A percentile compares a stretch with the other conserved stretches of the same genome.
phyloP scores from a whole-genome alignment of 2,113 vertebrate species.

The Marcusenius ussheri region DNA sequence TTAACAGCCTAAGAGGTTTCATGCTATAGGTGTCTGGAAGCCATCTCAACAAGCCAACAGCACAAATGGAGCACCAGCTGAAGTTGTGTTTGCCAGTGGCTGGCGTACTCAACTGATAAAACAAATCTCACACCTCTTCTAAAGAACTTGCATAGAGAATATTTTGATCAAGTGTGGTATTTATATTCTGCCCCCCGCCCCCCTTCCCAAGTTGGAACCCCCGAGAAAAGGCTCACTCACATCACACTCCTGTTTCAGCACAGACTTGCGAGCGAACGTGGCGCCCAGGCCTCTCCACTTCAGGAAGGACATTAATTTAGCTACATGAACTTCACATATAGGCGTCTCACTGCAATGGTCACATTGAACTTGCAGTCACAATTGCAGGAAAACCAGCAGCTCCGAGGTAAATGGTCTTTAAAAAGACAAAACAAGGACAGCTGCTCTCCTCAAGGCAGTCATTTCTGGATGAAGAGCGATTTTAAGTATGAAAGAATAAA shows the following conservation, averaged over 20 bases:
- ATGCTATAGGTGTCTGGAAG: neutral
- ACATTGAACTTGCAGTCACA: neutral
- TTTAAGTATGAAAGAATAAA: neutral
- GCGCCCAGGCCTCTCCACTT: neutral
- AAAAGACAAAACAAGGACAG: neutral
- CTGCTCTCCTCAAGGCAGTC: neutral
- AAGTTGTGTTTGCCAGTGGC: neutral
- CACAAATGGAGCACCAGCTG: neutral
- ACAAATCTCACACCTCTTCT: neutral
- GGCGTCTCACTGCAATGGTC: neutral
- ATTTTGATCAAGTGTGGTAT: neutral
- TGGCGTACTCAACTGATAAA: neutral
- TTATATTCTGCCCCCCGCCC: neutral
- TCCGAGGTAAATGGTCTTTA: neutral
- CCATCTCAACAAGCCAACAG: neutral
- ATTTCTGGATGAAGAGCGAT: neutral
- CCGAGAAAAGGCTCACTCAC: neutral
- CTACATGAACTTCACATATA: neutral
- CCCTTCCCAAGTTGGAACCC: neutral
- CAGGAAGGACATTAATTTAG: neutral
- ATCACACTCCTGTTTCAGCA: neutral
- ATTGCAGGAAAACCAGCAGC: neutral
- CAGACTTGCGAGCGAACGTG: neutral
- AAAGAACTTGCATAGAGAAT: neutral
- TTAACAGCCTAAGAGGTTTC: neutral